Percentiles rank a stretch among this genome's conserved stretches.
These are phyloP conservation scores for Spinus pinus DNA, from an alignment of 2,797 vertebrate genomes.

Conservation along the genomic window DNA sequence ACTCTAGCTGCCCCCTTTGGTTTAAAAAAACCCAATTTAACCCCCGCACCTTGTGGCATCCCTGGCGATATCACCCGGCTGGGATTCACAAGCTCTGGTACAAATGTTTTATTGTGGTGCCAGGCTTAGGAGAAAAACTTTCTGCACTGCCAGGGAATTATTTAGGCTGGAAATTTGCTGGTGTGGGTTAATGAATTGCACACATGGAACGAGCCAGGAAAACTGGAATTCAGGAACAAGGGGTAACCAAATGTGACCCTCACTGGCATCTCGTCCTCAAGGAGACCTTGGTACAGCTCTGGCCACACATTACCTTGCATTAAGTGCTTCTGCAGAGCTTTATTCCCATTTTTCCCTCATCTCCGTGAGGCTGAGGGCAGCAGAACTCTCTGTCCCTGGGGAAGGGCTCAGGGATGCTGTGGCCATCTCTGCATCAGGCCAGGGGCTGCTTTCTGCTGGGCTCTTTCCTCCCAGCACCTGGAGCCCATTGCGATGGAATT, in stretches of 20 bases:
- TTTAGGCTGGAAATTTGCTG: neutral
- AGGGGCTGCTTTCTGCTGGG: neutral
- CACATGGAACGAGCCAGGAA: fast-evolving
- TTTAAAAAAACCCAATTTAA: neutral
- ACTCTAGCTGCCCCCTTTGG: neutral
- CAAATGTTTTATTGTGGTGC: neutral
- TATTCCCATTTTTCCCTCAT: neutral
- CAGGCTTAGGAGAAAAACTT: neutral
- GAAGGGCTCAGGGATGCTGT: neutral
- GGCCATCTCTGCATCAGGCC: neutral
- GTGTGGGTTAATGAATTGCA: neutral
- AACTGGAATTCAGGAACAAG: neutral
- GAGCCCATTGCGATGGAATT: neutral
- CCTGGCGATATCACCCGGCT: fast-evolving
- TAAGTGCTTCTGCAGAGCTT: neutral
- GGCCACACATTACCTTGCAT: neutral
- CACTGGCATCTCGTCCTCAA: fast-evolving
- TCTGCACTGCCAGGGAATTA: neutral
- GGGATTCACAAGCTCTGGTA: neutral
- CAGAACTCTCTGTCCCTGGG: neutral
- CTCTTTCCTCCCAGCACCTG: neutral
- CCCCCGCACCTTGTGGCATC: neutral
- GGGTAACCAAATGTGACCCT: neutral
- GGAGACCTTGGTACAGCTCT: neutral
- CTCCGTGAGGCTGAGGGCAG: neutral